Base-by-base conservation (phyloP, 2,888 invertebrate genomes). In the Microplitis deprimator region DNA sequence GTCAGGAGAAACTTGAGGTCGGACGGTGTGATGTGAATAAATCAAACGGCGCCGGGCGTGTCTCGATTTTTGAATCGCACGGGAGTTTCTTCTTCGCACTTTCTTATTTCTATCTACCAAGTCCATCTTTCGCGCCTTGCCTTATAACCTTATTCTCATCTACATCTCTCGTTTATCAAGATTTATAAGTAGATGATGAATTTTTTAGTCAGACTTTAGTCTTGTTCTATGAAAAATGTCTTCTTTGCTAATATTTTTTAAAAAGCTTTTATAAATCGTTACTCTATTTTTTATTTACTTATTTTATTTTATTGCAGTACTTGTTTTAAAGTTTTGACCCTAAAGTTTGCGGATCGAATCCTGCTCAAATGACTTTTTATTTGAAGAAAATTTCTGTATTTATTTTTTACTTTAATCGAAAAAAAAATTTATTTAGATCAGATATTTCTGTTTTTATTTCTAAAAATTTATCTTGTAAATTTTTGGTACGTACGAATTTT, bases 11-110 rank as follows among this genome's bases (percentile, higher is more conserved):
- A 75, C 76, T 69, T 68, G 68, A 72, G 61, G 77, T 72, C 65
- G 73, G 82, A 81, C 81, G 81, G 80, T 89, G 89, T 89, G 89
- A 88, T 85, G 80, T 82, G 89, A 89, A 89, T 89, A 87, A 84
- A 85, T 84, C 85, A 84, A 84, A 80, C 73, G 77, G 65, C 70
- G 16, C 77, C 79, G 67, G 77, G 80, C 78, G 77, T 79, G 81
- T 79, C 77, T 79, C 77, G 81, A 79, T 77, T 81, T 61, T 68
- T 68, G 62, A 80, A 70, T 78, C 78, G 65, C 75, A 40, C 75
- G 62, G 73, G 68, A 72, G 68, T 73, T 79, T 77, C 71, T 61
- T n/a, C 61, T 68, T 62, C 64, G 74, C 73, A 39, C 50, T 60
- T 73, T 71, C 68, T 71, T 61, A 39, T 73, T 20, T 65, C 40